Percentiles rank a stretch among this genome's conserved stretches.
Conservation (phyloP, 2,888 invertebrate genomes). For the Notocelia uddmanniana region DNA sequence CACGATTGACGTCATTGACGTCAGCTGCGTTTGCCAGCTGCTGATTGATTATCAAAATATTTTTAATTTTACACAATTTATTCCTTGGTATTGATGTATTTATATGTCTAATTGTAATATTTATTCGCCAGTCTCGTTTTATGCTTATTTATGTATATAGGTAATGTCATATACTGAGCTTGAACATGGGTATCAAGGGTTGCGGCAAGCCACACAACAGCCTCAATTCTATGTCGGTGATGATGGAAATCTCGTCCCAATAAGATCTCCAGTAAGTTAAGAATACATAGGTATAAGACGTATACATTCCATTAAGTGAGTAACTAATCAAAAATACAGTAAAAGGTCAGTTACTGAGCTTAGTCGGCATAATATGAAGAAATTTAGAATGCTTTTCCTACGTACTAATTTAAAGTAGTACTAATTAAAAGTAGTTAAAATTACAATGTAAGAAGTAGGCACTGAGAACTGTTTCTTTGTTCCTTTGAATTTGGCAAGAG, state of each 20-base stretch:
- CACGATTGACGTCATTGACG: conserved; percentile 31
- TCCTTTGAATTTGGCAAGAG: conserved; percentile 24
- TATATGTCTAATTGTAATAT: conserved; percentile 29
- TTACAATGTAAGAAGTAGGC: not conserved
- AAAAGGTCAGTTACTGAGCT: not conserved
- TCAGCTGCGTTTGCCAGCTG: conserved; percentile 44
- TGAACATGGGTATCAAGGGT: conserved; percentile 96
- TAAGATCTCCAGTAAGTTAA: conserved; percentile 86
- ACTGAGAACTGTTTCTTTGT: conserved; percentile 18
- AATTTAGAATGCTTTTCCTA: not conserved
- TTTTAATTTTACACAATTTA: conserved; percentile 40
- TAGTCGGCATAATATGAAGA: not conserved
- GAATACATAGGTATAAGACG: conserved; percentile 10
- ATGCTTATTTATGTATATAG: conserved; percentile 62
- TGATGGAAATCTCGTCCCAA: conserved; percentile 87
- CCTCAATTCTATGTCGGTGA: conserved; percentile 91
- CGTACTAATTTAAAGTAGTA: not conserved
- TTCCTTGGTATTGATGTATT: conserved; percentile 30
- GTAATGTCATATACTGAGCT: conserved; percentile 96
- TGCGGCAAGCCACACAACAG: conserved; percentile 89
- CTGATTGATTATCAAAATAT: conserved; percentile 38
- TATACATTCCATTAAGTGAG: not conserved
- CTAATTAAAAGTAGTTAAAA: not conserved
- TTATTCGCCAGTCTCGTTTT: conserved; percentile 14
- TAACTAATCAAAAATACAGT: not conserved